Percentiles rank a stretch among this genome's conserved stretches.
phyloP scores from a whole-genome alignment of 2,888 invertebrate genomes.

The Nymphalis c-album region DNA sequence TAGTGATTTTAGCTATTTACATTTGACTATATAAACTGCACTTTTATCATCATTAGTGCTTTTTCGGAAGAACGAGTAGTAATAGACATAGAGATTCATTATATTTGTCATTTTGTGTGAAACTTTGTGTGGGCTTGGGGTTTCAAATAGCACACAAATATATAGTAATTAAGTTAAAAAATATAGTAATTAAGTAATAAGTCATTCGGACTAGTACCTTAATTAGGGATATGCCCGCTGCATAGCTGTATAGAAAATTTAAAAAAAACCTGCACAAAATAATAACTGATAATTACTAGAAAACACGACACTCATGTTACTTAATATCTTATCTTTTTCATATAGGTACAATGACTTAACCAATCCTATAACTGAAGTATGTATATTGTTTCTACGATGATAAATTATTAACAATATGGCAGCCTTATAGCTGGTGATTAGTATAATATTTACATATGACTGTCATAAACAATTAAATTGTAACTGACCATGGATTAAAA shows the following conservation, averaged over 20 bases:
- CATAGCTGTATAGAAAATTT: neutral
- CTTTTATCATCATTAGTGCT: too few relatives aligned
- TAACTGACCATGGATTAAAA: neutral
- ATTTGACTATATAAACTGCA: neutral
- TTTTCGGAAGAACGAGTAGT: too few relatives aligned
- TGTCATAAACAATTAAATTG: conserved; percentile 9
- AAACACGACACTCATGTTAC: neutral
- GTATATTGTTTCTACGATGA: conserved; percentile 27
- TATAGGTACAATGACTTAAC: neutral
- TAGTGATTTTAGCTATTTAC: neutral
- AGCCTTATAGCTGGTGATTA: conserved; percentile 51
- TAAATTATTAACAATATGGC: conserved; percentile 50
- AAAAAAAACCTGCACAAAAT: neutral
- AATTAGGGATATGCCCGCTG: too few relatives aligned
- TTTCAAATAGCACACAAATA: too few relatives aligned
- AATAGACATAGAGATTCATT: too few relatives aligned
- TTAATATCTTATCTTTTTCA: neutral
- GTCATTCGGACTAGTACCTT: too few relatives aligned
- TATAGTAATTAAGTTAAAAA: too few relatives aligned
- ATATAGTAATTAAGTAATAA: too few relatives aligned
- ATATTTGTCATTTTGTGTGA: too few relatives aligned
- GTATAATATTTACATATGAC: conserved; percentile 37
- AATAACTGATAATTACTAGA: neutral
- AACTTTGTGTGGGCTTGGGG: too few relatives aligned
- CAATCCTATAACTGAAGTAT: neutral